These are phyloP conservation scores for Crocuta crocuta DNA, from an alignment of 2,113 vertebrate genomes.

Conservation along the genomic window DNA sequence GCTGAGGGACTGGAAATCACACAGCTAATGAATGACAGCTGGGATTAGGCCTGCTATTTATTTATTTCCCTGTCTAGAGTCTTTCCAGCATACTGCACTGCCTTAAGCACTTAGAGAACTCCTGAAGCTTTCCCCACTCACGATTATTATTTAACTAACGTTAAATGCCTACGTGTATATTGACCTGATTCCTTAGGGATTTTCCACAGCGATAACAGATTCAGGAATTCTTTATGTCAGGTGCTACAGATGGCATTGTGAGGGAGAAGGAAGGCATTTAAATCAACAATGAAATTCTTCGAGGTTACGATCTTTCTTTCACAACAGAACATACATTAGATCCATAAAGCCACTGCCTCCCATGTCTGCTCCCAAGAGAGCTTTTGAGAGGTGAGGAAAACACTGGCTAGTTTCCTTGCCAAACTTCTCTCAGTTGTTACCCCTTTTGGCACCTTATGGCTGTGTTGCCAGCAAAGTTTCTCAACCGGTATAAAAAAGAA, in stretches of 20 bases:
- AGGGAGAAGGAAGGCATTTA: background rate
- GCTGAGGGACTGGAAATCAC: background rate
- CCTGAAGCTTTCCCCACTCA: background rate
- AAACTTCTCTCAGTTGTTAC: background rate
- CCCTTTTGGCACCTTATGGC: background rate
- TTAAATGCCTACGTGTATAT: background rate
- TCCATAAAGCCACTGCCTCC: background rate
- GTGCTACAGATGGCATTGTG: background rate
- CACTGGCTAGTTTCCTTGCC: background rate
- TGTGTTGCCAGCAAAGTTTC: conserved; percentile 3
- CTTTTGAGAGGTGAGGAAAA: background rate
- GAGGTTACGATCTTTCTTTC: background rate
- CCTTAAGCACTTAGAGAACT: conserved; percentile 34
- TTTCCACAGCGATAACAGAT: background rate
- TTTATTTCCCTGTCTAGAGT: background rate
- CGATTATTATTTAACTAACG: background rate
- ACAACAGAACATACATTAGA: background rate
- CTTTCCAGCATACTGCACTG: background rate
- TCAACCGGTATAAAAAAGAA: background rate
- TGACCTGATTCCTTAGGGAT: background rate
- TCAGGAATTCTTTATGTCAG: background rate
- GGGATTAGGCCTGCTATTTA: background rate
- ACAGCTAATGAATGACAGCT: background rate
- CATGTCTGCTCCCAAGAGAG: background rate
- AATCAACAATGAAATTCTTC: background rate